phyloP scores from a whole-genome alignment of 1,140 invertebrate genomes.

The Zaprionus nigranus region DNA sequence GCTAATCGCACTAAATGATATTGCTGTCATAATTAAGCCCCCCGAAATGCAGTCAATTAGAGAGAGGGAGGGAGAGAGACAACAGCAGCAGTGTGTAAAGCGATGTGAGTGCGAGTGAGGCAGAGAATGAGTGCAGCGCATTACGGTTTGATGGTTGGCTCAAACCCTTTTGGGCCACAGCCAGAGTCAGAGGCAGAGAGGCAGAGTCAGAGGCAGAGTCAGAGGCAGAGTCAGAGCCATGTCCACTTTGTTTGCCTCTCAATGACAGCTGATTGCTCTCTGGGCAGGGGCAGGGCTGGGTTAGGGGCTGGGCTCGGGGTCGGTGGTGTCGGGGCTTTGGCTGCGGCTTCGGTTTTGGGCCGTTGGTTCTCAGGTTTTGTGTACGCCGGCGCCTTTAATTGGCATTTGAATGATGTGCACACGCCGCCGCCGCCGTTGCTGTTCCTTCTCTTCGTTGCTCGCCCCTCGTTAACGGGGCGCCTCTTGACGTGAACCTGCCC shows the following conservation, averaged over 20 bases:
- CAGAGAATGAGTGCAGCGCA: constrained; percentile 58
- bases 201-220: constrained; percentile 34
- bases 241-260: constrained; percentile 81
- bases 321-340: not conserved
- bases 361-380: constrained; percentile 70
- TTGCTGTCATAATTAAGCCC: constrained; percentile 37
- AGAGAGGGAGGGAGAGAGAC: constrained; percentile 6
- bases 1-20: constrained; percentile 41
- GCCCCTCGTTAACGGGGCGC: constrained; percentile 3
- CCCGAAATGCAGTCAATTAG: constrained; percentile 20
- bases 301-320: not conserved
- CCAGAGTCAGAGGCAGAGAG: too few relatives aligned
- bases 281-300: not conserved
- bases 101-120: constrained; percentile 1
- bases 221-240: constrained; percentile 48
- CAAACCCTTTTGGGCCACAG: constrained; percentile 46
- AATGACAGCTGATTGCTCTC: constrained; percentile 80
- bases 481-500: not conserved
- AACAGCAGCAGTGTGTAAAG: not conserved
- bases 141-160: constrained; percentile 53
- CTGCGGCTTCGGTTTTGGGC: constrained; percentile 27
- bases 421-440: constrained; percentile 31
- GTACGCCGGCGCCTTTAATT: constrained; percentile 81
- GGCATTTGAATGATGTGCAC: constrained; percentile 83
- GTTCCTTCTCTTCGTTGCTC: not conserved